A percentile compares a stretch with the other conserved stretches of the same genome.
Conservation (phyloP, 2,797 vertebrate genomes). For the Podarcis siculus region DNA sequence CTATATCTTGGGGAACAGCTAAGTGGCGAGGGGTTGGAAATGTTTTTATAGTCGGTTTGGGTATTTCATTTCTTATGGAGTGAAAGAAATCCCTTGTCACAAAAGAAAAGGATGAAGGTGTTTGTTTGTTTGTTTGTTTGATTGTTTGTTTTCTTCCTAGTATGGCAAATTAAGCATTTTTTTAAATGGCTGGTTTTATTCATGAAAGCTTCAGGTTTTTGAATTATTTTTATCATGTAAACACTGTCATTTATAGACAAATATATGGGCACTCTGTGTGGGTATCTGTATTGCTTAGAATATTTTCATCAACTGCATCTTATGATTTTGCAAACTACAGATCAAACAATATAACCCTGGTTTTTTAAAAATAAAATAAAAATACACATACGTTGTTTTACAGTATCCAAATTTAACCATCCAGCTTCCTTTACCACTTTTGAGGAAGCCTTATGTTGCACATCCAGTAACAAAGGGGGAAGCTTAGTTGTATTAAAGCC, state of each 20-base stretch:
- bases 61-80: background rate
- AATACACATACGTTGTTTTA: background rate
- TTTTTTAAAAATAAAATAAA: background rate
- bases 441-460: slow-evolving; percentile 1
- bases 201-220: background rate
- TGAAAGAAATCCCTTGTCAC: background rate
- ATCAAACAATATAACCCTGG: background rate
- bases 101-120: background rate
- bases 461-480: background rate
- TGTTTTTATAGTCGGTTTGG: accelerated
- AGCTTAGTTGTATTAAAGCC: background rate
- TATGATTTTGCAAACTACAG: background rate
- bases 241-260: background rate
- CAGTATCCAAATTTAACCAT: background rate
- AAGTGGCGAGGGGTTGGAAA: background rate
- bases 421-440: slow-evolving; percentile 1
- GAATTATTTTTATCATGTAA: background rate
- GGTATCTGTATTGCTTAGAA: background rate
- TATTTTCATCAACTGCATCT: background rate
- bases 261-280: background rate
- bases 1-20: background rate
- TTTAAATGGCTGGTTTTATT: slow-evolving; percentile 6
- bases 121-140: background rate
- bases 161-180: background rate
- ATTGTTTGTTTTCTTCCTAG: too few species aligned